Evolutionary conservation across 1,140 invertebrate genomes (phyloP).

Genomic region (Eumaeus atala): DNA sequence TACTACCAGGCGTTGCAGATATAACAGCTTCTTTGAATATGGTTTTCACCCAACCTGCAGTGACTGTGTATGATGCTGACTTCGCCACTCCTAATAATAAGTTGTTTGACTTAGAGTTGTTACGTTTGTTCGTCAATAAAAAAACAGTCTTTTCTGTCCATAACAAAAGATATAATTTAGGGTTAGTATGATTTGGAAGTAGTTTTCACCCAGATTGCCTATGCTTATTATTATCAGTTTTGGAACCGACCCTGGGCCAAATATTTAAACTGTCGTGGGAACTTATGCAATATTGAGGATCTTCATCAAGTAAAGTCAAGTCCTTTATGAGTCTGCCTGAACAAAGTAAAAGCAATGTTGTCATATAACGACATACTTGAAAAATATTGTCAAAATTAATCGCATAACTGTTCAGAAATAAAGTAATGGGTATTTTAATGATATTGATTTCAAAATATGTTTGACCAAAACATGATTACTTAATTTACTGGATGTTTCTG

Average conservation of each 20-base stretch:
- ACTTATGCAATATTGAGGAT: background rate
- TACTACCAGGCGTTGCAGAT: no score
- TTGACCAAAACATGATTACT: background rate
- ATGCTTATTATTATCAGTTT: background rate
- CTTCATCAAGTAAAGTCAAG: background rate
- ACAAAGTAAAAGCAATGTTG: background rate
- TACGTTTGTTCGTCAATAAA: no score
- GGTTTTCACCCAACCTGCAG: no score
- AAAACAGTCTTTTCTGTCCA: no score
- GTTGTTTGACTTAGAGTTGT: no score
- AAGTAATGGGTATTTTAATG: background rate
- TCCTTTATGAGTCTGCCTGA: background rate
- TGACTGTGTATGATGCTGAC: no score
- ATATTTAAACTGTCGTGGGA: background rate
- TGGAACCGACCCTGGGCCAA: background rate
- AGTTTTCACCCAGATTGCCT: background rate
- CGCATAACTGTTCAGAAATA: background rate
- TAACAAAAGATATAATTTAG: no score
- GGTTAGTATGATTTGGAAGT: no score
- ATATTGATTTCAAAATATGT: background rate
- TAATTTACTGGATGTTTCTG: background rate
- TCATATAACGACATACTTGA: background rate
- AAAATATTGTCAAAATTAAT: background rate
- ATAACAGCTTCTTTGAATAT: no score
- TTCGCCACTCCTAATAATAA: no score